These are phyloP conservation scores for Rostratula benghalensis DNA, from an alignment of 2,113 vertebrate species.

Conservation along the genomic window DNA sequence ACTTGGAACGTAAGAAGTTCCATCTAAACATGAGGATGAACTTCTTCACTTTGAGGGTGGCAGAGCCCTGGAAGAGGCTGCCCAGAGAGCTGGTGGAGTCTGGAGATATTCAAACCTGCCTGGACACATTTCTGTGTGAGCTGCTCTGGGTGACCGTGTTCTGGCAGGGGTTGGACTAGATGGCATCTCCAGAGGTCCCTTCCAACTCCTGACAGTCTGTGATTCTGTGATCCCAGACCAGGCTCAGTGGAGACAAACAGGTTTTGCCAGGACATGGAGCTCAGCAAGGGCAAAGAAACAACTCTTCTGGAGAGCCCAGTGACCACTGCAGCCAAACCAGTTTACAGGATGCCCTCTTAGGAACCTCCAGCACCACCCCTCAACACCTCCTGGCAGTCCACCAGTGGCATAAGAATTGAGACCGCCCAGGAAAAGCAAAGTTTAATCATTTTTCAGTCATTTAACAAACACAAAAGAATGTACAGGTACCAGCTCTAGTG, in stretches of 20 bases:
- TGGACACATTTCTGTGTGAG: too few species aligned
- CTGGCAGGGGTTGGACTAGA: too few species aligned
- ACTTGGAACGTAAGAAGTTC: too few species aligned
- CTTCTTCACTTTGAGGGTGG: too few species aligned
- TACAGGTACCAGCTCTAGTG: not conserved
- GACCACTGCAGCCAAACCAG: accelerated
- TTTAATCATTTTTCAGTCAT: not conserved
- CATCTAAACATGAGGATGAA: too few species aligned
- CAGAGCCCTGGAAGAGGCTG: too few species aligned
- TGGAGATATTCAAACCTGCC: too few species aligned
- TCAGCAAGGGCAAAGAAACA: accelerated
- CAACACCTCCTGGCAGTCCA: not conserved
- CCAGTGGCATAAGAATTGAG: not conserved
- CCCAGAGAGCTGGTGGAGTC: too few species aligned
- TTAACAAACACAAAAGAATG: constrained; percentile 17
- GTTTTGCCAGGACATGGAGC: not conserved
- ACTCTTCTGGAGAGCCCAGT: not conserved
- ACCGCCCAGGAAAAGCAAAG: not conserved
- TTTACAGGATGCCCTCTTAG: not conserved
- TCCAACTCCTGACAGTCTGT: too few species aligned
- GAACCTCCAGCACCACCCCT: not conserved
- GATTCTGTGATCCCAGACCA: too few species aligned
- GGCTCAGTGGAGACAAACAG: accelerated
- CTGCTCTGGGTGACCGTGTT: too few species aligned
- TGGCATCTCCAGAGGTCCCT: too few species aligned